Percentiles rank a stretch among this genome's conserved stretches.
Conservation (phyloP, 2,113 vertebrate genomes). For the Lagopus leucura region DNA sequence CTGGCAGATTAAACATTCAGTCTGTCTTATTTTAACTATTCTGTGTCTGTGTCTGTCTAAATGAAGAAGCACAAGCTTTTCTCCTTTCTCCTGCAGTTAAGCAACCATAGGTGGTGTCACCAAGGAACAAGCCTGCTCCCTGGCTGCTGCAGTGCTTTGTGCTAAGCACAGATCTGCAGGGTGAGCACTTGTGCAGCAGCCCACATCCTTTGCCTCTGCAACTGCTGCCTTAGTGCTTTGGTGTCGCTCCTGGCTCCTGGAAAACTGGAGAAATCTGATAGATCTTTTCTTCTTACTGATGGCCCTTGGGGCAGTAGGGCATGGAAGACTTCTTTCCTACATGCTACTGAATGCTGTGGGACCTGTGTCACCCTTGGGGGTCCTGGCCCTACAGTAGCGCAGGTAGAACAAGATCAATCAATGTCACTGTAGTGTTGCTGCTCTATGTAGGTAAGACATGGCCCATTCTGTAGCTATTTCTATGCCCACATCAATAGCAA, state of each 20-base stretch:
- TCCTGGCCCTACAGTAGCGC: background rate
- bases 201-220: background rate
- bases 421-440: background rate
- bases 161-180: background rate
- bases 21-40: constrained; percentile 80
- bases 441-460: background rate
- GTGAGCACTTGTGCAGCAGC: accelerated
- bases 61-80: constrained; percentile 39
- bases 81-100: background rate
- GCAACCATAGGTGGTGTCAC: background rate
- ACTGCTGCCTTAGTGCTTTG: background rate
- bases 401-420: background rate
- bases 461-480: background rate
- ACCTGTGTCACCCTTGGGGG: accelerated
- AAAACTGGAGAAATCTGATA: background rate
- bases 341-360: background rate
- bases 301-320: too few species aligned
- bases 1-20: constrained; percentile 78
- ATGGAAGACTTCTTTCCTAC: background rate
- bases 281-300: background rate
- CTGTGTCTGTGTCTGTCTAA: constrained; percentile 14
- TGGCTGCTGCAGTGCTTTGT: background rate
- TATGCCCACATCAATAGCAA: background rate
- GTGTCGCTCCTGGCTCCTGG: background rate
- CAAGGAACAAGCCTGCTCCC: background rate